Percentiles rank a stretch among this genome's conserved stretches.
Evolutionary conservation across 2,113 vertebrate species (phyloP).

Genomic region (Ictalurus furcatus): DNA sequence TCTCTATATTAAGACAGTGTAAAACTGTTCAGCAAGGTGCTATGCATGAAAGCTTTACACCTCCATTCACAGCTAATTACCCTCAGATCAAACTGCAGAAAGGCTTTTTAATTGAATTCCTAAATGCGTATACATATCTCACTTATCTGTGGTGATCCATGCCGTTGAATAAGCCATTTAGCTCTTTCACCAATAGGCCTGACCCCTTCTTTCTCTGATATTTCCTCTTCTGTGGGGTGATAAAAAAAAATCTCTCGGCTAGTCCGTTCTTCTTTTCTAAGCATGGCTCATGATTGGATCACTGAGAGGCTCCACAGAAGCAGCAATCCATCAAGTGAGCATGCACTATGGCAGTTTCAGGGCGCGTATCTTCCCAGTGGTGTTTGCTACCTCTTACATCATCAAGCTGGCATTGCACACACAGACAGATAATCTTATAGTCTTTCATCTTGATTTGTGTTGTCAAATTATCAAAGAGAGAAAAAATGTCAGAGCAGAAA

Average conservation of each 20-base stretch:
- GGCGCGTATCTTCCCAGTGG: conserved; percentile 26
- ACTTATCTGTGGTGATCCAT: conserved; percentile 9
- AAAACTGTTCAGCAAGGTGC: conserved; percentile 34
- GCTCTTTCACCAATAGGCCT: conserved; percentile 6
- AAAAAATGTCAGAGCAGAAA: background rate
- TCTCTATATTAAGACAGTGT: conserved; percentile 12
- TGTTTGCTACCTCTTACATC: conserved; percentile 50
- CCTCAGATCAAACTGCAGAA: conserved; percentile 15
- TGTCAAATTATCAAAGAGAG: conserved; percentile 33
- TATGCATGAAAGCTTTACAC: conserved; percentile 34
- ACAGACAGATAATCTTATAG: conserved; percentile 24
- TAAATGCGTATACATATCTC: conserved; percentile 26
- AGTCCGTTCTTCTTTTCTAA: conserved; percentile 10
- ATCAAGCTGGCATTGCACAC: conserved; percentile 22
- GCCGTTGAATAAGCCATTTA: conserved; percentile 11
- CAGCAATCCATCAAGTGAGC: conserved; percentile 51
- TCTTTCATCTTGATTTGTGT: conserved; percentile 41
- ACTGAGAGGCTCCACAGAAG: conserved; percentile 32
- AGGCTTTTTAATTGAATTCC: conserved; percentile 41
- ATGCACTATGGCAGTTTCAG: conserved; percentile 34
- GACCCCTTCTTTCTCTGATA: background rate
- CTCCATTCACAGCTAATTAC: conserved; percentile 44
- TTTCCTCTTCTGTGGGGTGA: conserved; percentile 3
- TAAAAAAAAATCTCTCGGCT: conserved; percentile 29
- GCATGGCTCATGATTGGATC: conserved; percentile 45